Evolutionary conservation across 2,888 invertebrate species (phyloP), one percentile per base, ranked within the genome.

Genomic region (Hyposoter dolosus): DNA sequence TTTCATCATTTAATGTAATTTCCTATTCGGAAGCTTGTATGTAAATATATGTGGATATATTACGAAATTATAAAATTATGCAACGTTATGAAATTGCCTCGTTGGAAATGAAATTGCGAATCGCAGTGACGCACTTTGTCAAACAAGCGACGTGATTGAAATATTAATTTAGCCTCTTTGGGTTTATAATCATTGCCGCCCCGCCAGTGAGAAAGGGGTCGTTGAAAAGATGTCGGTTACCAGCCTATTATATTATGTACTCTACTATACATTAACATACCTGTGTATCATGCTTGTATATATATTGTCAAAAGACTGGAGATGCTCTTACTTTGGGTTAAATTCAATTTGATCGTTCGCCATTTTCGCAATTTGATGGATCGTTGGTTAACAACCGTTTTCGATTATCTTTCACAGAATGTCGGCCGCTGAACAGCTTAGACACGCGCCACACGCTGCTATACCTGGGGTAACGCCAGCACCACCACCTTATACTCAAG

Each of bases 381-480:
- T 76, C 82, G 86, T 83, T 82, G 84, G 35, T 86, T 88, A 89
- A 83, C 82, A 89, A 86, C 65, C 87, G 82, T 85, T 81, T 85
- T 76, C 72, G 35, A 72, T 72, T 72, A 72, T 72, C 35, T 72
- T 72, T 72, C 72, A 45, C 74, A 94, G 88, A 95, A 96, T 85
- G 95, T 96, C 96, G 95, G 92, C 96, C 95, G 92, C 96, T 95
- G 90, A 96, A 95, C 94, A 97, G 96, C 86, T 97, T 95, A 71
- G 94, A 91, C 94, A 93, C 91, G 94, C 93, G 89, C 94, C 93
- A 84, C 94, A 93, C 90, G 92, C 93, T 86, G 95, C 95, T 82
- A 97, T 97, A 94, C 97, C 97, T 7, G 97, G 96, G 56, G 97
- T 97, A 1, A 97, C 97, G 56, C 97, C 97, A 28, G 97, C 97